phyloP scores from a whole-genome alignment of 2,888 invertebrate species.

The Spicauda simplicius region DNA sequence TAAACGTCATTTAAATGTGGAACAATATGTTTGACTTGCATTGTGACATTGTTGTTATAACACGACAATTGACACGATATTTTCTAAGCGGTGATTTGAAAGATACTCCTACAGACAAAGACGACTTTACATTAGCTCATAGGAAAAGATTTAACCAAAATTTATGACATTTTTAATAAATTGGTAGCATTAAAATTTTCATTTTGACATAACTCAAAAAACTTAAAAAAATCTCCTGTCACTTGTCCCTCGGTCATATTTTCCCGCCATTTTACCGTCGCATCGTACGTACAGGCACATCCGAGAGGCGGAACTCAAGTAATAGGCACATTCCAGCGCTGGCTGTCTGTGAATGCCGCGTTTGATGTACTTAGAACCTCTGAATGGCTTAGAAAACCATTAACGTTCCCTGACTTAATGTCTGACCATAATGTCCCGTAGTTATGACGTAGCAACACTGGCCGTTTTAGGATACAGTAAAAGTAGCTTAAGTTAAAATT shows the following conservation, averaged over 20 bases:
- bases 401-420: conserved; percentile 47
- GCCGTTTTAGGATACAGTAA: neutral
- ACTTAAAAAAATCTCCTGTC: conserved; percentile 37
- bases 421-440: conserved; percentile 21
- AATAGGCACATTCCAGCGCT: conserved; percentile 71
- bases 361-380: conserved; percentile 58
- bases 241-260: conserved; percentile 50
- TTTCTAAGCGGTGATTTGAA: no score
- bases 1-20: no score
- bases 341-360: conserved; percentile 66
- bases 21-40: no score
- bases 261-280: conserved; percentile 65
- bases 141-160: no score
- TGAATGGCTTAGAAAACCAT: conserved; percentile 67
- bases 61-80: no score
- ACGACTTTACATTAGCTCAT: no score
- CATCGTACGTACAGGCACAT: conserved; percentile 53
- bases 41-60: no score
- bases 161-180: no score
- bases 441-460: conserved; percentile 12
- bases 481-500: neutral
- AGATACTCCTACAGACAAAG: no score
- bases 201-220: no score
- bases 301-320: conserved; percentile 74
- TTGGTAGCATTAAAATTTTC: no score